A percentile compares a stretch with the other conserved stretches of the same genome.
These are phyloP conservation scores for Xestoiulus laeticollis DNA, from an alignment of 2,888 invertebrate genomes.

Conservation along the genomic window DNA sequence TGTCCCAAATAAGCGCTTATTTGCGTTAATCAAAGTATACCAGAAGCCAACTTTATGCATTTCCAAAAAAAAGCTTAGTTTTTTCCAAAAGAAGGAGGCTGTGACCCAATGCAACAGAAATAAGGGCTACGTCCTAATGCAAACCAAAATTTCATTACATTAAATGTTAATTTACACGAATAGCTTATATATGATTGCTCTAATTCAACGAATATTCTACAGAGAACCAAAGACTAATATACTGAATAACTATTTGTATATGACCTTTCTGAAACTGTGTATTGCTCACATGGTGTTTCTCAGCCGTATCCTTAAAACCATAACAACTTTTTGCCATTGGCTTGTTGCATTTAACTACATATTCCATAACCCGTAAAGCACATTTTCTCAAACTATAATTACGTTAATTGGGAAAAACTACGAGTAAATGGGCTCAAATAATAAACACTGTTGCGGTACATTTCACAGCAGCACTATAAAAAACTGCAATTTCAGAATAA, in stretches of 20 bases:
- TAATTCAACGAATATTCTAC: background rate
- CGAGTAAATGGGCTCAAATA: background rate
- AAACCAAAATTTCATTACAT: background rate
- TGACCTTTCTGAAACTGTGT: background rate
- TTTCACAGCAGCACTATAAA: background rate
- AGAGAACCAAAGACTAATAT: no score
- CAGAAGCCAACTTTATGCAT: background rate
- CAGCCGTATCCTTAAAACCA: background rate
- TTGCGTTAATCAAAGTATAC: conserved; percentile 5
- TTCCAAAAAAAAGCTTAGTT: background rate
- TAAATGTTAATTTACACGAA: background rate
- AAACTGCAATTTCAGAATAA: background rate
- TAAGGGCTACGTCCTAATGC: background rate
- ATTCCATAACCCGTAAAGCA: background rate
- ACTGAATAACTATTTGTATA: no score
- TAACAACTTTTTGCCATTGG: background rate
- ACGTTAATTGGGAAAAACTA: background rate
- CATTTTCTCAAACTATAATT: background rate
- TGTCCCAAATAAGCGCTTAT: background rate
- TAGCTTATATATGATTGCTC: no score
- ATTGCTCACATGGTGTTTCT: background rate
- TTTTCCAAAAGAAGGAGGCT: background rate
- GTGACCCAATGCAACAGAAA: background rate
- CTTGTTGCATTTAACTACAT: no score
- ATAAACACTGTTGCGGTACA: background rate